Percentiles rank a stretch among this genome's conserved stretches.
These are phyloP conservation scores for Dolichoris vasculosae DNA, from an alignment of 1,140 invertebrate genomes.

Conservation along the genomic window DNA sequence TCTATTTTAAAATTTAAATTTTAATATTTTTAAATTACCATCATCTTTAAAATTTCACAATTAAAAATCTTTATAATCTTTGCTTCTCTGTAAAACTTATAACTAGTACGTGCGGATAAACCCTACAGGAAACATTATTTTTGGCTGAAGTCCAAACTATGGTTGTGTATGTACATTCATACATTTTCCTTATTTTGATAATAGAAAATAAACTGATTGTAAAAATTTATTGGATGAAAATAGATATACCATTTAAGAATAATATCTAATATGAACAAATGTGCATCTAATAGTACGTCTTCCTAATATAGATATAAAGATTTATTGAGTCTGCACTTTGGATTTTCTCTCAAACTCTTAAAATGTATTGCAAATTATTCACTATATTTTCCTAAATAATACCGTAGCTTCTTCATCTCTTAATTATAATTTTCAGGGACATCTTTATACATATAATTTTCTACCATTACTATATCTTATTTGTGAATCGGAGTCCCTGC, in stretches of 20 bases:
- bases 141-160: conserved; percentile 42
- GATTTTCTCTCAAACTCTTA: neutral
- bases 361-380: neutral
- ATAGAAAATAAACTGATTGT: conserved; percentile 12
- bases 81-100: neutral
- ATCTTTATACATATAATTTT: neutral
- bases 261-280: neutral
- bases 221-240: conserved; percentile 29
- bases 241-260: neutral
- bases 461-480: neutral
- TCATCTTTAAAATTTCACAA: neutral
- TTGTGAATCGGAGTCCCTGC: no score
- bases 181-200: neutral
- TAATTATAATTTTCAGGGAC: conserved; percentile 18
- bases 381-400: neutral
- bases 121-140: conserved; percentile 55
- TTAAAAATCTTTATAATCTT: neutral
- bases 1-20: no score
- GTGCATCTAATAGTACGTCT: no score
- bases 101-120: neutral
- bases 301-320: neutral
- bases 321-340: neutral
- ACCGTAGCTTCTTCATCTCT: neutral
- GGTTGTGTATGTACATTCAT: neutral
- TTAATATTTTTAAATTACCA: no score